Evolutionary conservation across 1,140 invertebrate species (phyloP).

Genomic region (Octopus bimaculoides): DNA sequence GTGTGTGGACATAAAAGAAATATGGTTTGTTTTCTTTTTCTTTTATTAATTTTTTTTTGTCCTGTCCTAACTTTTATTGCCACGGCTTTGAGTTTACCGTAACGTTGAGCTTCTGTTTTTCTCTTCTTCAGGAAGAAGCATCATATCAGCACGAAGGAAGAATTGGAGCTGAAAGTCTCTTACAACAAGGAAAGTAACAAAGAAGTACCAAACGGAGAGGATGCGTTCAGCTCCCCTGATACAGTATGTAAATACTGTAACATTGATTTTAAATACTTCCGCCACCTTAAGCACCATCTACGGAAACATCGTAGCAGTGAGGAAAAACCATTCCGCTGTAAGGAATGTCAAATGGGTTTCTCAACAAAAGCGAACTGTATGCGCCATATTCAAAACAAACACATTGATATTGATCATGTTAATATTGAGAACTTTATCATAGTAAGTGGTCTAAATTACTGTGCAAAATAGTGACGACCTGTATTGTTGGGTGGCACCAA

Average conservation of each 20-base stretch:
- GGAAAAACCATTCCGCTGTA: conserved; percentile 56
- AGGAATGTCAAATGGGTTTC: conserved; percentile 54
- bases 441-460: conserved; percentile 24
- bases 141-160: conserved; percentile 76
- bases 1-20: no score
- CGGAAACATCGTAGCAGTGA: conserved; percentile 51
- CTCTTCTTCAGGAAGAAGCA: conserved; percentile 67
- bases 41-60: no score
- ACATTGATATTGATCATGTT: conserved; percentile 48
- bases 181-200: conserved; percentile 74
- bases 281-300: conserved; percentile 56
- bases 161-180: conserved; percentile 80
- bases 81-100: background rate
- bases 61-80: no score
- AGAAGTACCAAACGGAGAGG: conserved; percentile 67
- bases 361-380: conserved; percentile 58
- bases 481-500: no score
- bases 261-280: conserved; percentile 57
- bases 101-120: background rate
- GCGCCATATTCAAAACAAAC: conserved; percentile 57
- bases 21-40: no score
- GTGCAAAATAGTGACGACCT: no score
- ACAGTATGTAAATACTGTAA: conserved; percentile 60
- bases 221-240: conserved; percentile 45
- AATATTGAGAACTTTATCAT: conserved; percentile 42